Evolutionary conservation across 1,140 invertebrate species (phyloP), one percentile per base, ranked within the genome.

Genomic region (Zaprionus lachaisei): DNA sequence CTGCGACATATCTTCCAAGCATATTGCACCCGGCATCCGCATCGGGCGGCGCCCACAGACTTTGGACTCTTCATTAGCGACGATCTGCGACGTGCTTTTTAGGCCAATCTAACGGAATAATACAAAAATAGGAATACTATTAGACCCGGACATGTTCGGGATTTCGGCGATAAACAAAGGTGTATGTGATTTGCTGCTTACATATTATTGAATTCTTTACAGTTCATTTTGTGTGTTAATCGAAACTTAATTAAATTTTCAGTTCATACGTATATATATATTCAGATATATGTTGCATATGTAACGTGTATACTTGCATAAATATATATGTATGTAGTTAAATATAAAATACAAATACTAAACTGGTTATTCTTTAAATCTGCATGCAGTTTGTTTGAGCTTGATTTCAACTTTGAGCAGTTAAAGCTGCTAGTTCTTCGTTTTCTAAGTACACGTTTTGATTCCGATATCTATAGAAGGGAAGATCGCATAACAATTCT

Each of bases 1-100:
- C 51, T 90, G 76, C 81, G 85, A 85, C 79, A 90, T 82, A 90
- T 90, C 85, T 90, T 90, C 79, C 81, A 90, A 49, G 69, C 90
- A 73, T 92, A 92, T 76, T 92, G 81, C 73, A 70, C 60, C 9
- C 68, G 68, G 24, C 81, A 92, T 79, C 92, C 92, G 6, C 73
- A 92, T 68, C 83, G 92, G 41, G 77, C 83, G 22, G 73, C 80
- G 20, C 68, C 62, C 37, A 83, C 81, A 2, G 80, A 91, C 66
- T 93, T 93, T 66, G 80, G 90, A 7, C 63, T 81, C 28, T 93
- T 93, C 66, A 81, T 91, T 20, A 79, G 61, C 28, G 72, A 73
- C 15, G 92, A 93, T 76, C 41, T 92, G 51, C 71, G 82, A 22
- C 69, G 68, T 7, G 85, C 79, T n/a, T 79, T 85, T 26, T 79